phyloP scores from a whole-genome alignment of 2,888 invertebrate genomes.

The Cosmia pyralina region DNA sequence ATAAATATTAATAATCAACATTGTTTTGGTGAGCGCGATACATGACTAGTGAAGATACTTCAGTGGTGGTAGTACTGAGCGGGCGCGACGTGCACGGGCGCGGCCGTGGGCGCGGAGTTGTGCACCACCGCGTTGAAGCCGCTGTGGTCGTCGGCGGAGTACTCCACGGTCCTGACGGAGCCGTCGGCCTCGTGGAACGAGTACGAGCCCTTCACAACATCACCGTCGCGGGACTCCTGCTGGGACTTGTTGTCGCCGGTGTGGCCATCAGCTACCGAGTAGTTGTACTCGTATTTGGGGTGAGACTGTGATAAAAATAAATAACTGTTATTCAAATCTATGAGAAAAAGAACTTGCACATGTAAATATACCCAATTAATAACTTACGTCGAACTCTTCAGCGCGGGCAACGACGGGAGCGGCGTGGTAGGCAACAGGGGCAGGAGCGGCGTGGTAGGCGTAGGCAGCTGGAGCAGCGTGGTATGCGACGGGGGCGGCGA shows the following conservation, averaged over 20 bases:
- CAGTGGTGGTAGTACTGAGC: constrained; percentile 74
- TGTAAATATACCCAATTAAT: no score
- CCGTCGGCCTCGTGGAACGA: constrained; percentile 81
- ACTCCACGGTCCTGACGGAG: constrained; percentile 80
- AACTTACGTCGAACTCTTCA: constrained; percentile 28
- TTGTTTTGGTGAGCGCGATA: constrained; percentile 46
- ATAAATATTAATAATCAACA: constrained; percentile 44
- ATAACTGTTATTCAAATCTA: no score
- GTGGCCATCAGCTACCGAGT: constrained; percentile 78
- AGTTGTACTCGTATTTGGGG: constrained; percentile 60
- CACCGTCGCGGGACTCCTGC: constrained; percentile 80
- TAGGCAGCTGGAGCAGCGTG: constrained; percentile 65
- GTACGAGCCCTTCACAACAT: constrained; percentile 80
- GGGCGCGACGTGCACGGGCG: constrained; percentile 61
- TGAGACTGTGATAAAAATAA: constrained; percentile 21
- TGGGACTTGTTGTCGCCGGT: constrained; percentile 83
- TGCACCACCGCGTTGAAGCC: constrained; percentile 72
- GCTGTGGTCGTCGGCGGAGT: constrained; percentile 80
- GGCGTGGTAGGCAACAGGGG: constrained; percentile 67
- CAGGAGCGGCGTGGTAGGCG: constrained; percentile 82
- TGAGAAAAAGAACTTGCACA: no score
- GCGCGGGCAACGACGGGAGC: constrained; percentile 69
- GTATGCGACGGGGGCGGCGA: constrained; percentile 50
- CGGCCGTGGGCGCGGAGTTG: constrained; percentile 63
- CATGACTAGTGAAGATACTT: constrained; percentile 27